Evolutionary conservation across 1,140 invertebrate genomes (phyloP).

Genomic region (Ceratosolen solmsi): DNA sequence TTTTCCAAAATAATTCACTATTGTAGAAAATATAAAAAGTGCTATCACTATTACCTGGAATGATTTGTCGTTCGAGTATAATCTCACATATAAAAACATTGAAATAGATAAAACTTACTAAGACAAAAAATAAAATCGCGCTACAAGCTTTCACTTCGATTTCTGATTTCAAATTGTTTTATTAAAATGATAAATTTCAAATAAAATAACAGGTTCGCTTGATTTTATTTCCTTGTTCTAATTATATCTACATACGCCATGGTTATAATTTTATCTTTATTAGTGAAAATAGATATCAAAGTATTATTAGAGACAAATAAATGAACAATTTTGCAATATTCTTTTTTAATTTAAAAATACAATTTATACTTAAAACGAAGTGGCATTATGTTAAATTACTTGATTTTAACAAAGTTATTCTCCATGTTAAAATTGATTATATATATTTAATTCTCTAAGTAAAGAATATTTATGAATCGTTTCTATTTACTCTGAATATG

Average conservation of each 20-base stretch:
- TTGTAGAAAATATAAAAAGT: background rate
- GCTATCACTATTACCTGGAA: background rate
- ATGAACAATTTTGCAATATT: no score
- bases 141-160: background rate
- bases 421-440: no score
- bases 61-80: background rate
- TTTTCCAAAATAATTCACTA: background rate
- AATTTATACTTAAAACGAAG: no score
- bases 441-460: no score
- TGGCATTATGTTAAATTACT: no score
- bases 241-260: background rate
- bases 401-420: no score
- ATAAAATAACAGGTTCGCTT: background rate
- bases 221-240: background rate
- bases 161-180: background rate
- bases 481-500: no score
- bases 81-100: background rate
- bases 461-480: no score
- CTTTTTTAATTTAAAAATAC: no score
- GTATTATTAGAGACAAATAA: no score
- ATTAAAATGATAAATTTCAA: background rate
- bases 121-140: background rate
- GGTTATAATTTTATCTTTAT: background rate
- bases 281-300: no score
- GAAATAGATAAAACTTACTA: background rate